Percentiles rank a stretch among this genome's conserved stretches.
These are phyloP conservation scores for Clarias gariepinus DNA, from an alignment of 2,113 vertebrate species.

Conservation along the genomic window DNA sequence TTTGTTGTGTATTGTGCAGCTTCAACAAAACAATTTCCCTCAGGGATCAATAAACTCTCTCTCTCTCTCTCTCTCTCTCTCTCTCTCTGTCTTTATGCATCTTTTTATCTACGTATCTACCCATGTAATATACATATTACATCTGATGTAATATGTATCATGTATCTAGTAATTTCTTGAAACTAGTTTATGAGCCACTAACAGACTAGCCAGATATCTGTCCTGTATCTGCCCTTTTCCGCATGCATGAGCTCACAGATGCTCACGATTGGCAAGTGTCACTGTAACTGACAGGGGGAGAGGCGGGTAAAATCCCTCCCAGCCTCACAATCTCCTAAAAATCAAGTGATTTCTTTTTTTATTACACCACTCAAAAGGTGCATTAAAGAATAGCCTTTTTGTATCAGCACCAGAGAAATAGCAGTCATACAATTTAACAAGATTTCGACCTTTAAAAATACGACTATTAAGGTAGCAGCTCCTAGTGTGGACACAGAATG, in stretches of 20 bases:
- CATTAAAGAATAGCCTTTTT: background rate
- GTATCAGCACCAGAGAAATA: background rate
- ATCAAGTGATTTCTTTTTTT: background rate
- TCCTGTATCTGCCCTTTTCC: background rate
- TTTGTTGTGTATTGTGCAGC: background rate
- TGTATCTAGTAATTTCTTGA: background rate
- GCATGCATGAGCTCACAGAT: slow-evolving; percentile 5
- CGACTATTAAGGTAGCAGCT: too few relatives aligned
- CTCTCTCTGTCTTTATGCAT: background rate
- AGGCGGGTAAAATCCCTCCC: background rate
- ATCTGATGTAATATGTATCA: background rate
- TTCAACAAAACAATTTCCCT: slow-evolving; percentile 3
- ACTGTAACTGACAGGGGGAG: background rate
- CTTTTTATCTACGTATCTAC: background rate
- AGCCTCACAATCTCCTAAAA: background rate
- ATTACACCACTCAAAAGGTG: background rate
- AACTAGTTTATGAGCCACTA: background rate
- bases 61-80: background rate
- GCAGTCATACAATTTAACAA: background rate
- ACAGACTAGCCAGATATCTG: background rate
- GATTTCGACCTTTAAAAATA: background rate
- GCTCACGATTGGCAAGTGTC: background rate
- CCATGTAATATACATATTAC: too few relatives aligned
- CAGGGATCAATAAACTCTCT: background rate
- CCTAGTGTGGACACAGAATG: too few relatives aligned